A percentile compares a stretch with the other conserved stretches of the same genome.
phyloP scores from a whole-genome alignment of 30 jellyfish, hydroid and myxozoan species.

The Hydractinia symbiolongicarpus region DNA sequence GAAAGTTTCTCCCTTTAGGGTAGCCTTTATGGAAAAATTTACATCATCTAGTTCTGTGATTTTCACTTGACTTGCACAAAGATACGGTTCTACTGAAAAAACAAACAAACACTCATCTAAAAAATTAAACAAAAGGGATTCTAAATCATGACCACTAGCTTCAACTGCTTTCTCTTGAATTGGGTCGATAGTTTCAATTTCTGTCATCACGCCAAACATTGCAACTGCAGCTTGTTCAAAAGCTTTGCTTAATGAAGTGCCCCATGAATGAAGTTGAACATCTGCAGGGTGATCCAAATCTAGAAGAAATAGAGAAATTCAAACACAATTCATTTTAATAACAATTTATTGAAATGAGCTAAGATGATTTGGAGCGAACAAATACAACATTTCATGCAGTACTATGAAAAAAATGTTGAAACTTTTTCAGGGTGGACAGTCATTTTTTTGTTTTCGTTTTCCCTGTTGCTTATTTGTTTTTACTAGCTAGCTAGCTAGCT shows the following conservation, averaged over 20 bases:
- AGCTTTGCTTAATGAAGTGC: conserved; percentile 59
- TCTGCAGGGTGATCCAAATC: conserved; percentile 97
- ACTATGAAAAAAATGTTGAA: too few relatives aligned
- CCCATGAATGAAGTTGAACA: conserved; percentile 97
- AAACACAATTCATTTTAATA: too few relatives aligned
- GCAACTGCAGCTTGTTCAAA: conserved; percentile 86
- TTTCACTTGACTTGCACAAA: conserved; percentile 47
- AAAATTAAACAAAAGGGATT: conserved; percentile 64
- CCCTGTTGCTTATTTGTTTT: too few relatives aligned
- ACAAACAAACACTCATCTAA: conserved; percentile 82
- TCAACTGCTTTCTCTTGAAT: conserved; percentile 47
- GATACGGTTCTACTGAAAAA: conserved; percentile 82
- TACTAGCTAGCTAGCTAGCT: too few relatives aligned
- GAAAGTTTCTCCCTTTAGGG: conserved; percentile 81
- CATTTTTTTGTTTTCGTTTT: too few relatives aligned
- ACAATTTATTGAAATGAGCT: too few relatives aligned
- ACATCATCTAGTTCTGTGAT: conserved; percentile 67
- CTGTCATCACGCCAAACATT: conserved; percentile 85
- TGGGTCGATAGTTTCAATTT: conserved; percentile 53
- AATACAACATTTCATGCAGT: too few relatives aligned
- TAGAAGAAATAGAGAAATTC: neutral
- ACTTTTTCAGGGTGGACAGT: too few relatives aligned
- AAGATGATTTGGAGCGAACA: too few relatives aligned
- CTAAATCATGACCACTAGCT: conserved; percentile 93
- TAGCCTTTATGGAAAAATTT: conserved; percentile 62